Percentiles rank a stretch among this genome's conserved stretches.
phyloP scores from a whole-genome alignment of 2,113 vertebrate genomes.

The Litocranius walleri region DNA sequence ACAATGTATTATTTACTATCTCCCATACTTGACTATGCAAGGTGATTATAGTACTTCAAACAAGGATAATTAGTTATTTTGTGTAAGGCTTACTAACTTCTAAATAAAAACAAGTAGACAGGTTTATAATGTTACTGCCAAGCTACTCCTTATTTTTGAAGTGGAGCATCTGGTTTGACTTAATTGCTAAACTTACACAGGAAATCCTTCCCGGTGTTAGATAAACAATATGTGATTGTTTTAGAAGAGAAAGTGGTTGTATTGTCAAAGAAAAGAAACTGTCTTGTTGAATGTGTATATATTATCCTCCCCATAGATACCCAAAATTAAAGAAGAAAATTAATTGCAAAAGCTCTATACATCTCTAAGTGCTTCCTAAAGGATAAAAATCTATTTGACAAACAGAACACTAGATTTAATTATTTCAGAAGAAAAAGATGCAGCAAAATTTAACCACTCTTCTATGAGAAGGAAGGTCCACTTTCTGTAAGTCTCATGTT shows the following conservation, averaged over 20 bases:
- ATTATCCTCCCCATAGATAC: not conserved
- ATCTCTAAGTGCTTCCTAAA: not conserved
- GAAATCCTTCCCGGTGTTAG: slow-evolving; percentile 44
- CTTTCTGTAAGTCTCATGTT: not conserved
- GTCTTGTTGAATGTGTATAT: not conserved
- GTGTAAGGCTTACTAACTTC: slow-evolving; percentile 41
- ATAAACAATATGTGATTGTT: slow-evolving; percentile 32
- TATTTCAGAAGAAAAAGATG: not conserved
- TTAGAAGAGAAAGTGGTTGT: not conserved
- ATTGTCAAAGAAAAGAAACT: not conserved
- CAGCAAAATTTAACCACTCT: not conserved
- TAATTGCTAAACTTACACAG: slow-evolving; percentile 65
- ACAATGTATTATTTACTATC: not conserved
- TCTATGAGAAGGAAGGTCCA: not conserved
- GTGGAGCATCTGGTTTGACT: slow-evolving; percentile 59
- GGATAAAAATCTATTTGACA: not conserved
- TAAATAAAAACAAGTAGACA: slow-evolving; percentile 73
- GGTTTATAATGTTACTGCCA: slow-evolving; percentile 42
- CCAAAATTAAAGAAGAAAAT: not conserved
- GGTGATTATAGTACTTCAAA: slow-evolving; percentile 24
- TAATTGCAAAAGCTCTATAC: not conserved
- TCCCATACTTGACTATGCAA: not conserved
- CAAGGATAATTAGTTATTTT: slow-evolving; percentile 51
- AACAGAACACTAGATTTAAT: not conserved
- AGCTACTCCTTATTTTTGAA: slow-evolving; percentile 44